Conservation (phyloP, 2,888 invertebrate species). For the Teleiodes luculella region DNA sequence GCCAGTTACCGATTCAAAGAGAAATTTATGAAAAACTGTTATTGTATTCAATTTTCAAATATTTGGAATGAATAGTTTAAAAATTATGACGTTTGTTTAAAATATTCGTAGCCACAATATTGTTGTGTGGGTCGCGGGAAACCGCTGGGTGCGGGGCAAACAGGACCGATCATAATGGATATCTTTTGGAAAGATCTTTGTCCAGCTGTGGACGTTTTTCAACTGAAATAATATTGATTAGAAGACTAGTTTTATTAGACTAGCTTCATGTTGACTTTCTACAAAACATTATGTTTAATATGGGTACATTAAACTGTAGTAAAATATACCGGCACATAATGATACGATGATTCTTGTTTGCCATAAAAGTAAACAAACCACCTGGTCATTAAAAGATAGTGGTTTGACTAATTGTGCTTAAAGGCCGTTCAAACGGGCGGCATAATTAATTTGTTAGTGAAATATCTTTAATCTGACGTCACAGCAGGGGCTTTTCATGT, state of each 20-base stretch:
- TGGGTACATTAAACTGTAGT: no score
- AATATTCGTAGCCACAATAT: no score
- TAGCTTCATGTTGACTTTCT: no score
- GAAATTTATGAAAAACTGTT: conserved; percentile 24
- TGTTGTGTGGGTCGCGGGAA: no score
- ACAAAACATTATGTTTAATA: no score
- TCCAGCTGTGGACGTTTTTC: no score
- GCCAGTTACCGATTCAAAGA: conserved; percentile 30
- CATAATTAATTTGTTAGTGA: conserved; percentile 54
- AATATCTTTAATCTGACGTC: conserved; percentile 39
- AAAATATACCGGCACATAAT: no score
- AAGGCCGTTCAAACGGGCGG: conserved; percentile 1
- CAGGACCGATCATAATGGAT: no score
- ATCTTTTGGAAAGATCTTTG: no score
- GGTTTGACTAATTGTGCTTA: conserved; percentile 10
- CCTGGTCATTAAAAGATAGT: conserved; percentile 3
- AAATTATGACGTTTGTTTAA: not conserved
- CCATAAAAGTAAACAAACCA: conserved; percentile 3
- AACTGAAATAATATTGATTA: no score
- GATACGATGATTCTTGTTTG: not conserved
- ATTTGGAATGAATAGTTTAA: not conserved
- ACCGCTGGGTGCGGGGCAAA: no score
- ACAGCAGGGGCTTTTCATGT: conserved; percentile 37
- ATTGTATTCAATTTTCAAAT: conserved; percentile 15
- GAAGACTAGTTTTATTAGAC: no score